Percentiles rank a stretch among this genome's conserved stretches.
These are phyloP conservation scores for Perodicticus potto DNA, from an alignment of 2,797 vertebrate genomes.

Conservation along the genomic window DNA sequence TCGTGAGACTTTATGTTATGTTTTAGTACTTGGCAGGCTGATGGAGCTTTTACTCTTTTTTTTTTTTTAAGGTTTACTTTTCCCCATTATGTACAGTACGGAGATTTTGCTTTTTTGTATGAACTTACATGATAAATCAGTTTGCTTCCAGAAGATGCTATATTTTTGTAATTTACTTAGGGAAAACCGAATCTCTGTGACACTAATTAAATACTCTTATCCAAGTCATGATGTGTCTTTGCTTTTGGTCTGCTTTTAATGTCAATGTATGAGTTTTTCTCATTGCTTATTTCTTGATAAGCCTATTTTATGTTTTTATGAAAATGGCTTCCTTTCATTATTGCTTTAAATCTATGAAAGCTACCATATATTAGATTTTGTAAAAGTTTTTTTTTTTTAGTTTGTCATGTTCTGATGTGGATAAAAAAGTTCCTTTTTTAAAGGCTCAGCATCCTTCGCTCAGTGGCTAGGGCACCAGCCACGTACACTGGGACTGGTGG, in stretches of 20 bases:
- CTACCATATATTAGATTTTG: background rate
- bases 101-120: background rate
- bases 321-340: background rate
- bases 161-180: conserved; percentile 6
- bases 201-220: background rate
- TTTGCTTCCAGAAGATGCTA: conserved; percentile 2
- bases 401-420: too few relatives aligned
- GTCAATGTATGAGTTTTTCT: conserved; percentile 12
- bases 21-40: background rate
- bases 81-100: background rate
- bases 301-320: background rate
- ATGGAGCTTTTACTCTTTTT: background rate
- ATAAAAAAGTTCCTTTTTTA: too few relatives aligned
- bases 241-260: background rate
- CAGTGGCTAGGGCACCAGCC: too few relatives aligned
- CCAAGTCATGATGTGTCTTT: background rate
- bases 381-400: background rate
- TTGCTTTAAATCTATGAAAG: background rate
- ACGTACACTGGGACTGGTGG: too few relatives aligned
- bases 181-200: background rate
- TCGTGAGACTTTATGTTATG: background rate
- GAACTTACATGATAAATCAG: background rate
- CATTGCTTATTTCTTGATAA: background rate
- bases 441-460: too few relatives aligned
- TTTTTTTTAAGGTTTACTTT: background rate